Percentiles rank a stretch among this genome's conserved stretches.
Conservation (phyloP, 2,888 invertebrate species). For the Polydrusus cervinus region DNA sequence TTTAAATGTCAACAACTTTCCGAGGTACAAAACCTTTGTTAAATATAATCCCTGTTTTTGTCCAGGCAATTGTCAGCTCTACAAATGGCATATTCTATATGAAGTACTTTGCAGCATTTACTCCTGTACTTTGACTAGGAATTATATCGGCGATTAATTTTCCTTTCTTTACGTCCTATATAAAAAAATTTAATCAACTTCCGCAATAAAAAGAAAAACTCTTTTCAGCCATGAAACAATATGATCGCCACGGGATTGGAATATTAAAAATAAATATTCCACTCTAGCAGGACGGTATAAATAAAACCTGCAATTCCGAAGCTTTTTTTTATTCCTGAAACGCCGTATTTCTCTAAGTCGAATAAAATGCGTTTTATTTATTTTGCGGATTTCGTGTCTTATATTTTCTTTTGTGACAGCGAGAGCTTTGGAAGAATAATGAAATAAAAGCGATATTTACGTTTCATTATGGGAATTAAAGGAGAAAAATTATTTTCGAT, state of each 20-base stretch:
- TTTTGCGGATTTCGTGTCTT: slow-evolving; percentile 8
- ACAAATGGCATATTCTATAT: too few relatives aligned
- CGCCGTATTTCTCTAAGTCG: not conserved
- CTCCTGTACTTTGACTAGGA: not conserved
- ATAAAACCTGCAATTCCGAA: slow-evolving; percentile 15
- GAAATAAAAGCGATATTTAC: not conserved
- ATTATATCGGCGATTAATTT: too few relatives aligned
- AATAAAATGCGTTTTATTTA: slow-evolving; percentile 13
- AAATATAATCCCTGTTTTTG: too few relatives aligned
- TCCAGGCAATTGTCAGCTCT: too few relatives aligned
- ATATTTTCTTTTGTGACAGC: slow-evolving; percentile 17
- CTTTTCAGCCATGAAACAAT: slow-evolving; percentile 14
- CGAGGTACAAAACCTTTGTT: too few relatives aligned
- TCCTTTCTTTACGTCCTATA: not conserved
- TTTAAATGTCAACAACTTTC: too few relatives aligned
- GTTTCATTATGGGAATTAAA: not conserved
- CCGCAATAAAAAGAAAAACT: not conserved
- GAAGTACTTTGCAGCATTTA: too few relatives aligned
- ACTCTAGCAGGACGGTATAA: slow-evolving; percentile 16
- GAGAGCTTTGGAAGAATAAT: slow-evolving; percentile 3
- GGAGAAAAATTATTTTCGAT: not conserved
- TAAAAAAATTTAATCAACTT: slow-evolving; percentile 8
- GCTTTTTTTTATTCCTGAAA: slow-evolving; percentile 3
- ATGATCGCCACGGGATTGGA: slow-evolving; percentile 15
- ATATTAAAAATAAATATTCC: slow-evolving; percentile 22